These are phyloP conservation scores for Oreochromis aureus DNA, from an alignment of 2,113 vertebrate species.

Conservation along the genomic window DNA sequence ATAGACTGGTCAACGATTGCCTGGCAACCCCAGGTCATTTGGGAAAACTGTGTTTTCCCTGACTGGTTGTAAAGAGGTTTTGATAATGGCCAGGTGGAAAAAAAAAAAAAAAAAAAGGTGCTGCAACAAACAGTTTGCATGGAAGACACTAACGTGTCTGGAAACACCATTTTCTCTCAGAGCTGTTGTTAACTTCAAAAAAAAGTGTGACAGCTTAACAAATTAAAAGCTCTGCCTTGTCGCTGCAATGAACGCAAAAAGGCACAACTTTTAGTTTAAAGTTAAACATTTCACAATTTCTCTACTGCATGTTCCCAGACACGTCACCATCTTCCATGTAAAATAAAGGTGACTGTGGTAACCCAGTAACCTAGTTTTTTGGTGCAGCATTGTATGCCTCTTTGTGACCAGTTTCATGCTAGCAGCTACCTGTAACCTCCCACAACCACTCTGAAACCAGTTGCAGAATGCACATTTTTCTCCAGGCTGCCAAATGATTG, in stretches of 20 bases:
- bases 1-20: not conserved
- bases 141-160: not conserved
- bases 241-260: too few relatives aligned
- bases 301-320: not conserved
- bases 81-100: not conserved
- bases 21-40: not conserved
- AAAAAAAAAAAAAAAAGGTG: rapidly evolving
- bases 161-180: not conserved
- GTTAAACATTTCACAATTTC: not conserved
- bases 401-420: not conserved
- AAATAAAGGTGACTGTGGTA: not conserved
- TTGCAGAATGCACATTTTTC: not conserved
- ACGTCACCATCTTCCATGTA: not conserved
- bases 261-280: not conserved
- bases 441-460: not conserved
- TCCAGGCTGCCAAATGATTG: rapidly evolving
- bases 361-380: not conserved
- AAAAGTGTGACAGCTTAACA: not conserved
- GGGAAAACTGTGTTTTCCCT: not conserved
- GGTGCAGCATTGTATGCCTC: not conserved
- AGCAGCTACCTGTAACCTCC: not conserved
- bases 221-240: too few relatives aligned
- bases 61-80: not conserved
- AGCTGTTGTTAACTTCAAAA: not conserved
- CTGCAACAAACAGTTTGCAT: not conserved